A percentile compares a stretch with the other conserved stretches of the same genome.
These are phyloP conservation scores for Gorsachius magnificus DNA, from an alignment of 2,797 vertebrate genomes.

Conservation along the genomic window DNA sequence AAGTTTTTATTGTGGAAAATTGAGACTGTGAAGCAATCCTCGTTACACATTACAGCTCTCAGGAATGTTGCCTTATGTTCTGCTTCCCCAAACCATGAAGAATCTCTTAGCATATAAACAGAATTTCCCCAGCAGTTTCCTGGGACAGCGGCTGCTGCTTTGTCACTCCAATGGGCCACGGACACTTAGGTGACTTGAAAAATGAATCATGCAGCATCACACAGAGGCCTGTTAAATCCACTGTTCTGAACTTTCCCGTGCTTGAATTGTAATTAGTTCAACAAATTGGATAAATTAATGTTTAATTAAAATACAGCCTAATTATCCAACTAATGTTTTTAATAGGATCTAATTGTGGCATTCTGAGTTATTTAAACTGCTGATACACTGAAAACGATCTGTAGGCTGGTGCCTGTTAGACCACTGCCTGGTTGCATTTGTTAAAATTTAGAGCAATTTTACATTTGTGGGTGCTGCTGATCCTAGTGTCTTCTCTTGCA, in stretches of 20 bases:
- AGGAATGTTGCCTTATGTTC: not conserved
- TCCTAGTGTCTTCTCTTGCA: not conserved
- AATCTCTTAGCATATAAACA: not conserved
- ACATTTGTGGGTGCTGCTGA: not conserved
- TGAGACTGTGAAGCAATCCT: not conserved
- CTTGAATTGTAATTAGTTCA: not conserved
- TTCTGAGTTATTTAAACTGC: not conserved
- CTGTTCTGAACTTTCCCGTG: not conserved
- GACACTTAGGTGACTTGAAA: not conserved
- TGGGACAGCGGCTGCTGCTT: not conserved
- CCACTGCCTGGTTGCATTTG: not conserved
- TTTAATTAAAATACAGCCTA: not conserved
- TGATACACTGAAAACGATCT: not conserved
- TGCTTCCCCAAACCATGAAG: not conserved
- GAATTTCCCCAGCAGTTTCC: not conserved
- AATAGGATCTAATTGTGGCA: not conserved
- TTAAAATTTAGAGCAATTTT: not conserved
- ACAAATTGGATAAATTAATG: not conserved
- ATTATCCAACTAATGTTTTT: not conserved
- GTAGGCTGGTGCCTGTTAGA: not conserved
- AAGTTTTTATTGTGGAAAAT: not conserved
- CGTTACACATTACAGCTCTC: accelerated
- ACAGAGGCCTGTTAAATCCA: not conserved
- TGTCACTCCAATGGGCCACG: not conserved
- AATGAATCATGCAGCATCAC: not conserved